Base-by-base conservation (phyloP, 2,888 invertebrate genomes). In the Mystacides longicornis region DNA sequence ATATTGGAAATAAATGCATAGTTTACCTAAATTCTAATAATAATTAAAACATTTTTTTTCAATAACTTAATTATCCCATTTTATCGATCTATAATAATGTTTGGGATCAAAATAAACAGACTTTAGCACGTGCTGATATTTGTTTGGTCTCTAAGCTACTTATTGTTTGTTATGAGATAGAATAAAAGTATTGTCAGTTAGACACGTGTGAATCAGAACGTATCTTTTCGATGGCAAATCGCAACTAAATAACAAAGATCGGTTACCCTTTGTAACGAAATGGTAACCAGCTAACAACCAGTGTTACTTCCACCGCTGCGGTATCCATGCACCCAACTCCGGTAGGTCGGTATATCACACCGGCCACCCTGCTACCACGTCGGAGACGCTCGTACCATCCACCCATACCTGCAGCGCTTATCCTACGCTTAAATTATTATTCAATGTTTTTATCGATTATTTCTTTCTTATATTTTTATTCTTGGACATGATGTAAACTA, bases 71-170 rank as follows among this genome's bases (percentile, higher is more conserved):
- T 31, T 14, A 31, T 9, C 14, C 14, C 14, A 31, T 9, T 31
- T 7, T 7, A 7, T 31, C 9, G 7, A 9, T 31, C 7, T 9
- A 31, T 9, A 9, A 31, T 31, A 31, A 31, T 31, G 7, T 31
- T 31, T 31, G 31, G 9, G 43, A 43, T 18, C n/a, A 18, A 20
- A 49, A 54, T 49, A 54, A 50, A 42, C 27, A 43, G 47, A 52
- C 52, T 21, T 47, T 16, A 49, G n/a, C 53, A 54, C 53, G 49
- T 54, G 53, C 42, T 9, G 22, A 42, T 49, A 45, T 45, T 37
- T 54, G 37, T 54, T 23, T 37, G 53, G 49, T 54, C 54, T 50
- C 54, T 50, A 54, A 49, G 54, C 21, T 45, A 54, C 54, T 54
- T 42, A 47, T 46, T 47, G 18, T 31, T 31, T 31, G 9, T 9